A percentile compares a stretch with the other conserved stretches of the same genome.
phyloP scores from a whole-genome alignment of 2,113 vertebrate genomes.

The Neolamprologus tretocephalus region DNA sequence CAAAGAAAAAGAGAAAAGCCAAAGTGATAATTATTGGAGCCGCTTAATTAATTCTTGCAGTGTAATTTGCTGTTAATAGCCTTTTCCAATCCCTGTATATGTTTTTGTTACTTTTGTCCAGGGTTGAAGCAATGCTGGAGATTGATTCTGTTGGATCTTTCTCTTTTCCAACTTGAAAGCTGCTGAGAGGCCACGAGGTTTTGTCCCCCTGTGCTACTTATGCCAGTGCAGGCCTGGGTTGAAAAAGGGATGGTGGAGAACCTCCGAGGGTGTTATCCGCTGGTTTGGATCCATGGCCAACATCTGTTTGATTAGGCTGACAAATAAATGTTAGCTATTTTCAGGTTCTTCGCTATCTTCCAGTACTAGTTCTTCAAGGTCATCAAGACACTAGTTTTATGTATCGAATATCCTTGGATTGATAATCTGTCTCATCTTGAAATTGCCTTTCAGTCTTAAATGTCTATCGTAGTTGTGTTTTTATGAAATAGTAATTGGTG shows the following conservation, averaged over 20 bases:
- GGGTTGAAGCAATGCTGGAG: not conserved
- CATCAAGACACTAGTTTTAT: not conserved
- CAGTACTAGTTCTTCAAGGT: not conserved
- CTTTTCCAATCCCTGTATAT: not conserved
- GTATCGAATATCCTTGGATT: not conserved
- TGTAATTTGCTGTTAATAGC: not conserved
- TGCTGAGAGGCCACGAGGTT: rapidly evolving
- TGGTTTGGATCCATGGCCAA: not conserved
- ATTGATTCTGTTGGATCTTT: not conserved
- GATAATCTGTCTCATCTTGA: not conserved
- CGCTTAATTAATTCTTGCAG: not conserved
- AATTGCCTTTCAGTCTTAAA: not conserved
- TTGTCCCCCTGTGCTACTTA: not conserved
- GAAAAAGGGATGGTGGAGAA: not conserved
- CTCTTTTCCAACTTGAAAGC: not conserved
- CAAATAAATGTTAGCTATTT: not conserved
- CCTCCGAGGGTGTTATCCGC: rapidly evolving
- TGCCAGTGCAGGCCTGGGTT: not conserved
- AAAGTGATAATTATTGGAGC: not conserved
- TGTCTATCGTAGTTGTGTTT: not conserved
- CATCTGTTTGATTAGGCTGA: not conserved
- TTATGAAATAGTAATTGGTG: not conserved
- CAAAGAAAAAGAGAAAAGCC: not conserved
- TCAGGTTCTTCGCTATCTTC: not conserved
- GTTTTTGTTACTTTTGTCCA: not conserved